Base-by-base conservation (phyloP, 2,797 vertebrate genomes). In the Pseudotriccus pelzelni region DNA sequence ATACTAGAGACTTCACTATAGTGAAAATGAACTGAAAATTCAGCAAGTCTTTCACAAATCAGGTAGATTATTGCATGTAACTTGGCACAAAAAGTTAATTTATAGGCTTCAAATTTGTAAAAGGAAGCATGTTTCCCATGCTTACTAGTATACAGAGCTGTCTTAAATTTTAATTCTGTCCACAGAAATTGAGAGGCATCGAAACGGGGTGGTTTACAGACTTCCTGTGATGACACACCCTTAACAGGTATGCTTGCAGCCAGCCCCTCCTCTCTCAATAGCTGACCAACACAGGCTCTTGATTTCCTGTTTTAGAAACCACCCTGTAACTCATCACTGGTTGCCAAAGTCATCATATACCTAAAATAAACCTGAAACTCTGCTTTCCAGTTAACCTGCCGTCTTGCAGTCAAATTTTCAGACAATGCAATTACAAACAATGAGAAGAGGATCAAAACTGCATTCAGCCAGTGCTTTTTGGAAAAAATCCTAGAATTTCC, bases 381-480 rank as follows among this genome's bases (percentile, higher is more conserved):
- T 39, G 12, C 8, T 60, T 81, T 67, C 67, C 4, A 1, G 3
- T 37, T 77, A 46, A 69, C 32, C 19, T 44, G 21, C 19, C 37
- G 10, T 59, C n/a, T 60, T n/a, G 2, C 12, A 36, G 17, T 21
- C 22, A n/a, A 14, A 18, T 25, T 81, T 59, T 44, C 58, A 84
- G 30, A 67, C 12, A 44, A 17, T 2, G 10, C 11, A 47, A 84
- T 64, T 50, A 52, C 10, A 58, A 55, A 50, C 25, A 68, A 39
- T 19, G 11, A 70, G n/a, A 81, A 67, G 14, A 89, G 6, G 12
- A 69, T 36, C 41, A 86, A 62, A 94, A 70, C 25, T 36, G 20
- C 1, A 0, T 5, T 46, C 14, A 60, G 62, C 21, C 17, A 2
- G 14, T 24, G 1, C 10, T 76, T 75, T 50, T 15, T 7, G 3